These are phyloP conservation scores for Puntigrus tetrazona DNA, from an alignment of 2,113 vertebrate species.

Conservation along the genomic window DNA sequence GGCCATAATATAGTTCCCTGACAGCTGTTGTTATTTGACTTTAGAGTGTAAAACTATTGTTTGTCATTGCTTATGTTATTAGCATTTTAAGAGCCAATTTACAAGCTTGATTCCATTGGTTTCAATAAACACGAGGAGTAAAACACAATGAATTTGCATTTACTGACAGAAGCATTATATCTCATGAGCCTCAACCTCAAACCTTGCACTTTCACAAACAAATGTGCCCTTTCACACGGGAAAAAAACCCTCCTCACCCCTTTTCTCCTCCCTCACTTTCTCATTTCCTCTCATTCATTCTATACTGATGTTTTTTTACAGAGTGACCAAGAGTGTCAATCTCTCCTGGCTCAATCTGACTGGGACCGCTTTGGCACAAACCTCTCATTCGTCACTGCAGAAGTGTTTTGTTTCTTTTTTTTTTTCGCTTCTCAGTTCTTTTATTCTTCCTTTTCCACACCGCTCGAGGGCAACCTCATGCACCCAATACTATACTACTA, in stretches of 20 bases:
- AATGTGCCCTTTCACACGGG: neutral
- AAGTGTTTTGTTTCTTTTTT: constrained; percentile 22
- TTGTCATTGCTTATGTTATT: neutral
- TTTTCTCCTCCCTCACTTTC: neutral
- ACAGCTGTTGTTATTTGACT: neutral
- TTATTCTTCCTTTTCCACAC: constrained; percentile 17
- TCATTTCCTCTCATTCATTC: neutral
- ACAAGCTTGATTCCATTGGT: neutral
- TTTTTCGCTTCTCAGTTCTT: neutral
- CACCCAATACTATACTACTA: constrained; percentile 44
- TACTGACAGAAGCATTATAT: constrained; percentile 6
- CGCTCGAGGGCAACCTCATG: constrained; percentile 31
- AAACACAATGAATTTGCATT: constrained; percentile 3
- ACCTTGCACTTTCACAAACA: neutral
- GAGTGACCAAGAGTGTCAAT: neutral
- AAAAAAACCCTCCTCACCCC: neutral
- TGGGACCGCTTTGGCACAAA: constrained; percentile 25
- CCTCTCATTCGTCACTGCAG: constrained; percentile 22
- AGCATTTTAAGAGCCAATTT: neutral
- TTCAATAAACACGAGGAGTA: neutral
- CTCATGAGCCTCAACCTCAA: neutral
- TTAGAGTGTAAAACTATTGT: neutral
- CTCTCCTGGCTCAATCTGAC: neutral
- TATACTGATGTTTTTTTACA: constrained; percentile 7
- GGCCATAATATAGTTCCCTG: neutral